Conservation (phyloP, 92 coral and sea anemone species). For the Parazoanthus darwini region DNA sequence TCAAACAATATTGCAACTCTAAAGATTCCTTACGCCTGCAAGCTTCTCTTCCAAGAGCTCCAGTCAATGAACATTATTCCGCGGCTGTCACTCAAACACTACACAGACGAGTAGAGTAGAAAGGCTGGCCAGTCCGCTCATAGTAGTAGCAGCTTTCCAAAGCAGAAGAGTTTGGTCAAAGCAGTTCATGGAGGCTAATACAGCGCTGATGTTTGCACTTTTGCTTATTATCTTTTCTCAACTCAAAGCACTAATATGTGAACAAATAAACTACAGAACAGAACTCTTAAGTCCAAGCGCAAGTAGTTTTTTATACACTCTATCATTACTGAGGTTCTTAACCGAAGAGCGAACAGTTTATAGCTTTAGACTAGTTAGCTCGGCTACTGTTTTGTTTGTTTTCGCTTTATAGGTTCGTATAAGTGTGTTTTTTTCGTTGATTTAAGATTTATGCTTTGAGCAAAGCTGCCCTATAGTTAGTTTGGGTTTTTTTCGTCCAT, state of each 20-base stretch:
- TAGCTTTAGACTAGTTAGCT: too few species aligned
- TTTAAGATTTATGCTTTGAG: too few species aligned
- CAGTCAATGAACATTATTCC: conserved; percentile 97
- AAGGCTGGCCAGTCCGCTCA: neutral
- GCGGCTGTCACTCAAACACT: conserved; percentile 84
- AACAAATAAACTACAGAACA: neutral
- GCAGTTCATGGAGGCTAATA: neutral
- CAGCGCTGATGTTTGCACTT: neutral
- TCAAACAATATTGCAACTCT: conserved; percentile 91
- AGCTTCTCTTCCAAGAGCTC: conserved; percentile 94
- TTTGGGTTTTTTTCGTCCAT: too few species aligned
- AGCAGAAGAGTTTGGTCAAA: neutral
- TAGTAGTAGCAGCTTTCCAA: neutral
- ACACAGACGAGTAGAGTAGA: conserved; percentile 80
- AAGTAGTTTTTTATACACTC: neutral
- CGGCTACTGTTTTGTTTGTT: too few species aligned
- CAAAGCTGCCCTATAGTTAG: too few species aligned
- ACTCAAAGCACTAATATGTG: neutral
- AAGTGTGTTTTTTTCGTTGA: too few species aligned
- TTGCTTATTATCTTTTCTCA: neutral
- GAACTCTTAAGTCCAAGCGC: neutral
- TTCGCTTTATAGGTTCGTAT: too few species aligned
- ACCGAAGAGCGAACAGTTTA: too few species aligned
- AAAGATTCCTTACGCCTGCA: conserved; percentile 97
- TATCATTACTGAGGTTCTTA: neutral